Percentiles rank a stretch among this genome's conserved stretches.
These are phyloP conservation scores for Columbina picui DNA, from an alignment of 2,113 vertebrate species.

Conservation along the genomic window DNA sequence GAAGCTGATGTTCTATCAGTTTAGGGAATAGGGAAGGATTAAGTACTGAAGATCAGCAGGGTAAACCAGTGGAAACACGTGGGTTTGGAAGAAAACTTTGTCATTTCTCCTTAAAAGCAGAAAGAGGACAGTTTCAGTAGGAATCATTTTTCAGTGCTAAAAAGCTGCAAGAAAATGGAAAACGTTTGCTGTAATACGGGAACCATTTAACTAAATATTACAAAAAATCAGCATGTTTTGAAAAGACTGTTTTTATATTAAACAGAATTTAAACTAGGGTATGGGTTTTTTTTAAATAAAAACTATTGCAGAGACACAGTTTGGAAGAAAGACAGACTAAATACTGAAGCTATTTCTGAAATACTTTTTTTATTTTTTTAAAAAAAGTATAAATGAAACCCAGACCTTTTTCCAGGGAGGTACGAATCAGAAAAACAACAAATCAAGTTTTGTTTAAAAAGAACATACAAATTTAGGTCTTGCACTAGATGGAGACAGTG, in stretches of 20 bases:
- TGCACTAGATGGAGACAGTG: background rate
- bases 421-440: background rate
- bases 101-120: background rate
- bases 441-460: constrained; percentile 13
- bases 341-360: background rate
- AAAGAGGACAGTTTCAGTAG: background rate
- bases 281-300: background rate
- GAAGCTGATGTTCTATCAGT: background rate
- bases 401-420: background rate
- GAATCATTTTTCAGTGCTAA: background rate
- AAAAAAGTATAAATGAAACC: constrained; percentile 58
- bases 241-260: no score
- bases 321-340: background rate
- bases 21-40: background rate
- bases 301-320: background rate
- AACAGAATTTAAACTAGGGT: no score
- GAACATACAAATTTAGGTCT: background rate
- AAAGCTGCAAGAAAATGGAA: background rate
- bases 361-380: background rate
- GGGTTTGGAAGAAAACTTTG: background rate
- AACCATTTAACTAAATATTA: no score
- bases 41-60: no score
- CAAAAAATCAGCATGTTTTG: no score
- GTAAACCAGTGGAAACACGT: background rate
- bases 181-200: no score